Percentiles rank a stretch among this genome's conserved stretches.
phyloP scores from a whole-genome alignment of 2,888 invertebrate genomes.

The Andrena dorsata region DNA sequence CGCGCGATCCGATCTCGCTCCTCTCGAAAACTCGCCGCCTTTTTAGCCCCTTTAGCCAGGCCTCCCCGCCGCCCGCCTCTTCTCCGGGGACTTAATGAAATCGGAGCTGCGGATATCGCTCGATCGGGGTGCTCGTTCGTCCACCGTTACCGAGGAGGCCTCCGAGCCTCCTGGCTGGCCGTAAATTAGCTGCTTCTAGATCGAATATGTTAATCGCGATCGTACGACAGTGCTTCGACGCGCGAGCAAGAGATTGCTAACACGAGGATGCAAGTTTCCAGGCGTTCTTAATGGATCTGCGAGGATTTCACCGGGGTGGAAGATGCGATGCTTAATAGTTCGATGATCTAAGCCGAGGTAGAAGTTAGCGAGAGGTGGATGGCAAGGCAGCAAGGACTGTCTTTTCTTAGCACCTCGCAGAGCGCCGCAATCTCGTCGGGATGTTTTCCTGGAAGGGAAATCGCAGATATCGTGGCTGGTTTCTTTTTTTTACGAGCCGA shows the following conservation, averaged over 20 bases:
- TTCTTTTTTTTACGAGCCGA: constrained; percentile 4
- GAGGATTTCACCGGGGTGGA: no score
- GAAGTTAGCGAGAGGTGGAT: no score
- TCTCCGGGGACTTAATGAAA: constrained; percentile 64
- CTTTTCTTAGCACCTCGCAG: no score
- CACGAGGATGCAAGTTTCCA: no score
- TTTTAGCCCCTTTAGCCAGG: constrained; percentile 41
- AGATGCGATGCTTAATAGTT: no score
- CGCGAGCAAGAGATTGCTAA: background rate
- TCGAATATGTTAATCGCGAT: constrained; percentile 27
- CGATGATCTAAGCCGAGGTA: no score
- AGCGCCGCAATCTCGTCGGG: no score
- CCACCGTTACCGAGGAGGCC: background rate
- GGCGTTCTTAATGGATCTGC: no score
- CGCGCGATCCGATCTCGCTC: constrained; percentile 52
- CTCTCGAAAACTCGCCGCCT: constrained; percentile 52
- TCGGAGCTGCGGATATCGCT: constrained; percentile 51
- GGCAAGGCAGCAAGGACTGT: no score
- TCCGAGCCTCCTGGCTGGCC: background rate
- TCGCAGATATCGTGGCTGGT: background rate
- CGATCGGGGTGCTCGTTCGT: constrained; percentile 37
- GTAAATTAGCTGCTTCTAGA: constrained; percentile 14
- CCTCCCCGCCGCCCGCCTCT: background rate
- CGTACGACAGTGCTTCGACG: background rate
- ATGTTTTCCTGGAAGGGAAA: background rate